These are phyloP conservation scores for Urocitellus parryii DNA, from an alignment of 2,113 vertebrate species.

Conservation along the genomic window DNA sequence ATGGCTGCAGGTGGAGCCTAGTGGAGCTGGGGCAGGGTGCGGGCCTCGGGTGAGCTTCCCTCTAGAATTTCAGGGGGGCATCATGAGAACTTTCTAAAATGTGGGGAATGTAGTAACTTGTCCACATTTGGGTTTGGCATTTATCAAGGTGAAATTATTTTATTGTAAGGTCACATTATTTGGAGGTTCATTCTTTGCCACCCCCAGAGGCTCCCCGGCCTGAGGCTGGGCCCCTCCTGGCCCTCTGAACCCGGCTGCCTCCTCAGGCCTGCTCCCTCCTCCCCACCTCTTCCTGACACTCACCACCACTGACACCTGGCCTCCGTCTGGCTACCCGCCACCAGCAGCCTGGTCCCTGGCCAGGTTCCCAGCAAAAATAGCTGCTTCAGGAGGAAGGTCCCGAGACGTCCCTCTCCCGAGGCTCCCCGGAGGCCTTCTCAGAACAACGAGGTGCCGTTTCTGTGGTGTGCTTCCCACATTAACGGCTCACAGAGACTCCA, in stretches of 20 bases:
- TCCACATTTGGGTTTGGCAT: background rate
- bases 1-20: background rate
- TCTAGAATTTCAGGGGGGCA: no score
- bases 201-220: background rate
- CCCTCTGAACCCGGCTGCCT: background rate
- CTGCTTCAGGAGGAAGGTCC: background rate
- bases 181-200: background rate
- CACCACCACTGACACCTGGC: conserved; percentile 48
- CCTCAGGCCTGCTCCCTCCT: background rate
- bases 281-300: background rate
- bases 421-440: background rate
- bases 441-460: background rate
- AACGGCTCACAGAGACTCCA: background rate
- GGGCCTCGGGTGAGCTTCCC: fast-evolving
- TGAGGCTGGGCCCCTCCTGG: background rate
- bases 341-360: background rate
- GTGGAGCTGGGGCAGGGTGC: background rate
- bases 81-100: background rate
- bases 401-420: background rate
- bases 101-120: fast-evolving
- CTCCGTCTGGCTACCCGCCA: background rate
- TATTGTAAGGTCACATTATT: background rate
- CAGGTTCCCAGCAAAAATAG: background rate
- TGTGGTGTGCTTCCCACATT: fast-evolving
- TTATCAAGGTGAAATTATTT: background rate